Percentiles rank a stretch among this genome's conserved stretches.
Evolutionary conservation across 2,797 vertebrate genomes (phyloP).

Genomic region (Melanotaenia parkinsoni): DNA sequence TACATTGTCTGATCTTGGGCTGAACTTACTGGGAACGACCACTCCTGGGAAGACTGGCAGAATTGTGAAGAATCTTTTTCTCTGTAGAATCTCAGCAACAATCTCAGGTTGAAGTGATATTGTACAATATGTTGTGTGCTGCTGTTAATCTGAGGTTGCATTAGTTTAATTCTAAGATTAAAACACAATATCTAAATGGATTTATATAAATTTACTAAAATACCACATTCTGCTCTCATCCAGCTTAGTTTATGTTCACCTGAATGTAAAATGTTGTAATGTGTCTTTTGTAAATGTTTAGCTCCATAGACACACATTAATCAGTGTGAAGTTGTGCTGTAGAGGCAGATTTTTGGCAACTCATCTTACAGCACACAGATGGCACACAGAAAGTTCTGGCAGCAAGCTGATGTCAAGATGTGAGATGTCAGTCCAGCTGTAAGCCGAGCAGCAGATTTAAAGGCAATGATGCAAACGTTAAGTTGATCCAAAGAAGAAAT

Average conservation of each 20-base stretch:
- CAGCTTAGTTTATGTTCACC: not conserved
- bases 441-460: not conserved
- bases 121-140: too few relatives aligned
- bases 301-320: slow-evolving; percentile 16
- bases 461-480: not conserved
- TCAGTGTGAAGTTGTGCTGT: slow-evolving; percentile 7
- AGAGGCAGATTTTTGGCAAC: slow-evolving; percentile 38
- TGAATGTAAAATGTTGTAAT: slow-evolving; percentile 1
- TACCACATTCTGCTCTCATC: not conserved
- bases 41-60: too few relatives aligned
- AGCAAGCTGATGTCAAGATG: slow-evolving; percentile 42
- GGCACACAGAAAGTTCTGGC: slow-evolving; percentile 34
- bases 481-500: not conserved
- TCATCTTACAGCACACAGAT: slow-evolving; percentile 41
- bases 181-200: not conserved
- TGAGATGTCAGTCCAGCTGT: slow-evolving; percentile 30
- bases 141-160: too few relatives aligned
- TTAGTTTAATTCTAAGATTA: not conserved
- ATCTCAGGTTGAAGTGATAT: too few relatives aligned
- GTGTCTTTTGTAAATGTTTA: slow-evolving; percentile 25
- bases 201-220: not conserved
- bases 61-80: too few relatives aligned
- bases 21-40: too few relatives aligned
- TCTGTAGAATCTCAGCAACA: too few relatives aligned
- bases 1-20: too few relatives aligned